Evolutionary conservation across 1,140 invertebrate genomes (phyloP), one percentile per base, ranked within the genome.

Genomic region (Adelges cooleyi): DNA sequence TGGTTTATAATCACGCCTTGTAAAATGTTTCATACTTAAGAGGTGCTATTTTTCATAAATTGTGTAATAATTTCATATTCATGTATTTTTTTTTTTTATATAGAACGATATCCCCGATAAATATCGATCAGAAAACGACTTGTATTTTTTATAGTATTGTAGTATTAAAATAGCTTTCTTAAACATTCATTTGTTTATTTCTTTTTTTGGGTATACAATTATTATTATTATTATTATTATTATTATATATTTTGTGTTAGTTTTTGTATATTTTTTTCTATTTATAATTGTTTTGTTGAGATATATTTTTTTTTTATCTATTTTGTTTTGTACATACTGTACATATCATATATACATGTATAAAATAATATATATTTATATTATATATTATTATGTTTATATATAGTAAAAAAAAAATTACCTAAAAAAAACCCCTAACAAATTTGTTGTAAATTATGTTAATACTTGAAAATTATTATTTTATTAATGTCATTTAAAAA

Each of bases 291-390:
- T 62, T 62, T 62, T 48, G 56, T 62, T 48, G 56, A 48, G 40
- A 42, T 62, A 56, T 42, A 27, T 56, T 27, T 56, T 62, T 62
- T 62, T 42, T 62, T 62, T 62, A 62, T 62, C 56, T 62, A 62
- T 62, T 56, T 53, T 54, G 29, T 56, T 29, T 33, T 62, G 56
- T 62, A 17, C 56, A 62, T 62, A 48, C 1, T 62, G 56, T 62
- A 48, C 25, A 62, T 62, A 62, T 17, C 29, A 52, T 53, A 22
- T 40, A 38, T 54, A 40, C 25, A 42, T n/a, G n/a, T n/a, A 33
- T 6, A 33, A 33, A 6, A 33, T 33, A 6, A 33, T 33, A 33
- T 33, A 11, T 33, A 33, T 33, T 33, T 33, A 33, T 33, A 33
- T 33, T n/a, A 33, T 33, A 33, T 33, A 33, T 33, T 6, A 6